Evolutionary conservation across 1,140 invertebrate genomes (phyloP).

Genomic region (Pygmarrhopalites habei): DNA sequence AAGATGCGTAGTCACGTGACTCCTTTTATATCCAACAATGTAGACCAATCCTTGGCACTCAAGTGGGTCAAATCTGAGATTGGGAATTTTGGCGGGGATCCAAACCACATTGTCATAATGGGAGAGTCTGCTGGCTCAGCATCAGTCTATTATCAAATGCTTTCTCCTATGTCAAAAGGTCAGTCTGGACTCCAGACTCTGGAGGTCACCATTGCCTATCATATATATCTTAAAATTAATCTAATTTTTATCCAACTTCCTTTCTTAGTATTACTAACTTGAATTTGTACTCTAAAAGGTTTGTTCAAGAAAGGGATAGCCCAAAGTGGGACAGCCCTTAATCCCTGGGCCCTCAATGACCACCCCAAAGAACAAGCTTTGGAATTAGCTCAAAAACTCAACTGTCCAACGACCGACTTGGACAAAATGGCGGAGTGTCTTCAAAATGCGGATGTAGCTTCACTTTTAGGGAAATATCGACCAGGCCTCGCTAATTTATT

Average conservation of each 20-base stretch:
- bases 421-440: constrained; percentile 17
- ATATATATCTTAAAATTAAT: neutral
- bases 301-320: constrained; percentile 20
- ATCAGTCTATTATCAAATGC: constrained; percentile 40
- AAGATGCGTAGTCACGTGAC: no score
- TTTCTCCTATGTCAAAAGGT: constrained; percentile 25
- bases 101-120: constrained; percentile 44
- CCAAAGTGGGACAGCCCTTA: constrained; percentile 19
- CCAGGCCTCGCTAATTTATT: no score
- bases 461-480: no score
- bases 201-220: neutral
- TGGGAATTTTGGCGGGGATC: constrained; percentile 43
- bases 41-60: constrained; percentile 44
- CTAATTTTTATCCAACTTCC: neutral
- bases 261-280: neutral
- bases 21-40: no score
- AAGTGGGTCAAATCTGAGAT: constrained; percentile 43
- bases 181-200: neutral
- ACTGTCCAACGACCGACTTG: constrained; percentile 12
- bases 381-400: constrained; percentile 6
- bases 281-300: constrained; percentile 7
- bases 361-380: constrained; percentile 13
- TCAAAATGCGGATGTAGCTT: constrained; percentile 11
- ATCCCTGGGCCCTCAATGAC: constrained; percentile 5
- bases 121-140: constrained; percentile 44